Percentiles rank a stretch among this genome's conserved stretches.
phyloP scores from a whole-genome alignment of 2,888 invertebrate genomes.

The Exephanes ischioxanthus region DNA sequence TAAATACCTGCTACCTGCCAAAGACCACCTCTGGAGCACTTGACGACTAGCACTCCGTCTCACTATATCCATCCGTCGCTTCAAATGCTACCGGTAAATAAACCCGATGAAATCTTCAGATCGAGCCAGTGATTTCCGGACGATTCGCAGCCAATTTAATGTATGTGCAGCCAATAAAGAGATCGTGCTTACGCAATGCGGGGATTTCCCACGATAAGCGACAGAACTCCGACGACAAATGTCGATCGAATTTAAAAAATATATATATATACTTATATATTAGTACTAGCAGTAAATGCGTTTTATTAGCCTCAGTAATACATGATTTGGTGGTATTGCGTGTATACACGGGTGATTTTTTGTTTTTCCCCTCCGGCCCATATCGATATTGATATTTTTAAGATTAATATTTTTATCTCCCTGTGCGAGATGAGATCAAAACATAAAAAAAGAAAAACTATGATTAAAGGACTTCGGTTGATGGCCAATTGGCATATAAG shows the following conservation, averaged over 20 bases:
- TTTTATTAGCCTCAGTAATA: too few species aligned
- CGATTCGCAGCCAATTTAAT: constrained; percentile 6
- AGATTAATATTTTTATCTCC: too few species aligned
- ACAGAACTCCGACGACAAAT: not conserved
- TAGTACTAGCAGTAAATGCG: too few species aligned
- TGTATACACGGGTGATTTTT: not conserved
- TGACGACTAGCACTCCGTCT: constrained; percentile 49
- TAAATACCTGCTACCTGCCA: constrained; percentile 74
- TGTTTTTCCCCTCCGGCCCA: not conserved
- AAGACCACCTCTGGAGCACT: constrained; percentile 72
- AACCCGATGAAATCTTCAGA: not conserved
- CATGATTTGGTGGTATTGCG: too few species aligned
- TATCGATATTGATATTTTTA: too few species aligned
- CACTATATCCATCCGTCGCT: not conserved
- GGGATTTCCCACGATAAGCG: not conserved
- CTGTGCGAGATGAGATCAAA: too few species aligned
- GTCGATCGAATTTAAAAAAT: too few species aligned
- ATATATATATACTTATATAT: too few species aligned
- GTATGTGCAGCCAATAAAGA: not conserved
- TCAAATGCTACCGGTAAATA: not conserved
- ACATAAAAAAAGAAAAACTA: too few species aligned
- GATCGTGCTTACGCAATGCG: not conserved
- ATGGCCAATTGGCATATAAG: too few species aligned
- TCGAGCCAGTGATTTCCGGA: not conserved
- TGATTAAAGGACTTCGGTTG: too few species aligned